phyloP scores from a whole-genome alignment of 2,113 vertebrate genomes.

The Pelusios castaneus region DNA sequence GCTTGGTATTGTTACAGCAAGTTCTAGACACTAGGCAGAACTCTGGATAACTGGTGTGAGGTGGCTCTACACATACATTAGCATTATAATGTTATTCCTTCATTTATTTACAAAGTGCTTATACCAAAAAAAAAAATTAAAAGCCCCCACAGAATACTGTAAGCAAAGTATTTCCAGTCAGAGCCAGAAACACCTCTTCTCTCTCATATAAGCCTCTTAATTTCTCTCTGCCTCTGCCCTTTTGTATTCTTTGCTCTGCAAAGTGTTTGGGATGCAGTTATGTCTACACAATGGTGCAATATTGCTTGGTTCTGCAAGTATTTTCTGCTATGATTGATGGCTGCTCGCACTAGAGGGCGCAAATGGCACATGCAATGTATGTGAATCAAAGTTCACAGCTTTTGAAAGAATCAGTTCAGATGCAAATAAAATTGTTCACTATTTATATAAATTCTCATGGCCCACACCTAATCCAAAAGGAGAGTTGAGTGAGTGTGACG shows the following conservation, averaged over 20 bases:
- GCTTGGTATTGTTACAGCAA: accelerated
- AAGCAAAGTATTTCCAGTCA: background rate
- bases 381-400: background rate
- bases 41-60: accelerated
- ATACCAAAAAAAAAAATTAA: background rate
- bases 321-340: background rate
- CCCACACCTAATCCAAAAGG: background rate
- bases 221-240: background rate
- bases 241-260: background rate
- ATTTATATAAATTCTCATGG: background rate
- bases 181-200: background rate
- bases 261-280: background rate
- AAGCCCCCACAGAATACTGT: background rate
- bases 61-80: background rate
- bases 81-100: background rate
- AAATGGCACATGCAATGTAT: background rate
- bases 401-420: background rate
- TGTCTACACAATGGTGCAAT: background rate
- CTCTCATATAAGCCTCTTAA: background rate
- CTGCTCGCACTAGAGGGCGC: conserved; percentile 7
- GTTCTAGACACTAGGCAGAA: no score
- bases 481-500: background rate
- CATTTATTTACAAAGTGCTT: background rate
- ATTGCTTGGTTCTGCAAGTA: background rate
- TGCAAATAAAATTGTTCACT: background rate